Evolutionary conservation across 2,113 vertebrate species (phyloP).

Genomic region (Petroica traversi): DNA sequence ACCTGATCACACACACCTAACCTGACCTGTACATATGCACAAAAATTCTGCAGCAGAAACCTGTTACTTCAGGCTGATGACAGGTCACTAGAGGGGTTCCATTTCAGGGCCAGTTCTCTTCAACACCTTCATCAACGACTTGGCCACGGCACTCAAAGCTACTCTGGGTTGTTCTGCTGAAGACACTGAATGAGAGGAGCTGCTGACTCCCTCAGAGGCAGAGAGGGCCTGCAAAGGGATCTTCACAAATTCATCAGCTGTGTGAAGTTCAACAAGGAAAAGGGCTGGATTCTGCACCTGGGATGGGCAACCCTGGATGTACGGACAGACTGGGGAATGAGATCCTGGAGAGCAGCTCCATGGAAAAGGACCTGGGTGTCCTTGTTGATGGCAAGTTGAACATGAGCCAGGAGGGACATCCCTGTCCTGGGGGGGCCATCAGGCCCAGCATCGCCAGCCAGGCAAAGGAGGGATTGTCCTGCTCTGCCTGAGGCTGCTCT

Average conservation of each 20-base stretch:
- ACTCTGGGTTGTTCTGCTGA: neutral
- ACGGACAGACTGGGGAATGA: rapidly evolving
- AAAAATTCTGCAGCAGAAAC: neutral
- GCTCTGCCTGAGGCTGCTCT: rapidly evolving
- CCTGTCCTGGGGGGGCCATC: neutral
- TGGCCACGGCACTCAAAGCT: rapidly evolving
- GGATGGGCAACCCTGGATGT: neutral
- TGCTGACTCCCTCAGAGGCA: neutral
- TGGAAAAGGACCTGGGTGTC: neutral
- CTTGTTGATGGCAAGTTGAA: rapidly evolving
- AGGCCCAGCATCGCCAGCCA: rapidly evolving
- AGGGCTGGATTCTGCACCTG: neutral
- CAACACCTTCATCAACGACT: neutral
- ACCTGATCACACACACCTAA: neutral
- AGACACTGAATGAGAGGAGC: neutral
- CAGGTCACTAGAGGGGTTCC: neutral
- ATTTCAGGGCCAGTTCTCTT: neutral
- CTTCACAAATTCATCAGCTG: neutral
- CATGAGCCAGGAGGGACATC: rapidly evolving
- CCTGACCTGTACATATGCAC: neutral
- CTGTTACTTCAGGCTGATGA: neutral
- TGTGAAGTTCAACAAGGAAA: neutral
- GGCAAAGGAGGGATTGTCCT: neutral
- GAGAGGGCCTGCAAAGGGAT: neutral
- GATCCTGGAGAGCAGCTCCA: neutral